These are phyloP conservation scores for Momotus momota DNA, from an alignment of 2,797 vertebrate genomes.

Conservation along the genomic window DNA sequence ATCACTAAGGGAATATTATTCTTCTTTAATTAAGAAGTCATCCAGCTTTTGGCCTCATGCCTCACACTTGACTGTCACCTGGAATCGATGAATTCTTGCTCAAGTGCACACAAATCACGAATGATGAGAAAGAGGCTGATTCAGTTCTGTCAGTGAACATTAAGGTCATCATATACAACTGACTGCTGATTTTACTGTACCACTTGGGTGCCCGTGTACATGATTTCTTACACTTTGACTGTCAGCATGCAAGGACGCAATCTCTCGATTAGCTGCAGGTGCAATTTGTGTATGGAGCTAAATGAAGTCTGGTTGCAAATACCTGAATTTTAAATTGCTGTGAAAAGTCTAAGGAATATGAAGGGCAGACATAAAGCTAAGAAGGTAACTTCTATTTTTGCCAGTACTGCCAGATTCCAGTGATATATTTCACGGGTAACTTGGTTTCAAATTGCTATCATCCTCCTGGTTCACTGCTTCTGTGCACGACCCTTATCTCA, in stretches of 20 bases:
- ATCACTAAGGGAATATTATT: slow-evolving; percentile 1
- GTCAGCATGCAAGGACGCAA: neutral
- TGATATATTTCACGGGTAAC: neutral
- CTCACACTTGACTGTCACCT: slow-evolving; percentile 27
- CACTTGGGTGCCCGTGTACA: neutral
- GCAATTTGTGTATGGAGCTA: neutral
- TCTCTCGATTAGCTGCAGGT: slow-evolving; percentile 18
- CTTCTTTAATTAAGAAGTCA: slow-evolving; percentile 35
- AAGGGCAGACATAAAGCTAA: neutral
- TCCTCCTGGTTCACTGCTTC: neutral
- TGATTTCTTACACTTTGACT: neutral
- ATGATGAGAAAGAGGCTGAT: slow-evolving; percentile 10
- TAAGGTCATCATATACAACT: slow-evolving; percentile 18
- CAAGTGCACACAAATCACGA: neutral
- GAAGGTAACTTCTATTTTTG: neutral
- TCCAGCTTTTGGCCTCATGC: slow-evolving; percentile 7
- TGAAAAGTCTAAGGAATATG: neutral
- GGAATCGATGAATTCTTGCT: slow-evolving; percentile 19
- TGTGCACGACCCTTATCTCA: neutral
- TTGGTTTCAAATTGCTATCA: neutral
- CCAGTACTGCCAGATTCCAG: neutral
- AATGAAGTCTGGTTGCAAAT: neutral
- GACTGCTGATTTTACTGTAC: slow-evolving; percentile 26
- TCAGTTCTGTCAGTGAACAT: slow-evolving; percentile 39
- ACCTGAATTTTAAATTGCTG: neutral